Evolutionary conservation across 2,888 invertebrate genomes (phyloP), one percentile per base, ranked within the genome.

Genomic region (Drosophila kanekoi): DNA sequence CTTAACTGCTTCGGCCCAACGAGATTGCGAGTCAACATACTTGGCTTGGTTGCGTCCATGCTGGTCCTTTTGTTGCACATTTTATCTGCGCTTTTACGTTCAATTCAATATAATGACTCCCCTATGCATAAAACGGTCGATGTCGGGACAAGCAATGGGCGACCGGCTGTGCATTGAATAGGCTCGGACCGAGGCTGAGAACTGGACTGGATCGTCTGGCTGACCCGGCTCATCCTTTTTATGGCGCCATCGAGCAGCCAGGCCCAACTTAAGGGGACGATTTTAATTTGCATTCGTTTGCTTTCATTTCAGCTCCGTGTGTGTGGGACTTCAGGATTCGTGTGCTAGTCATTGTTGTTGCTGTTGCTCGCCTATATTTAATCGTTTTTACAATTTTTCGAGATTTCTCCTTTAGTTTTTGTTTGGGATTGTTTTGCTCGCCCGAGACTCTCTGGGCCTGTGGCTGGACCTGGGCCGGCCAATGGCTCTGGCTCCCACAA

Each of bases 251-350:
- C 57, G 78, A 69, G 76, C 45, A 48, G 53, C 47, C 70, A 48
- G 71, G 28, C 28, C 44, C 72, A 77, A 81, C 77, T 81, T 78
- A 75, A 87, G 86, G 85, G 79, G 77, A 81, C 77, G 81, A 86
- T 90, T 90, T 90, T 91, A 91, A 90, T 90, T 90, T 90, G 91
- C 89, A 85, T 90, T 85, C 91, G 89, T 90, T 89, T 90, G 91
- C 90, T 90, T 91, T 90, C 73, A 79, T 72, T 79, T 66, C 70
- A 76, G 73, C 37, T 58, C 67, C 47, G 14, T 57, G 54, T 52
- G 58, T 57, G 58, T 52, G 58, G 45, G 49, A 67, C 59, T 48
- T 49, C 64, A 51, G 52, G 44, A 51, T 60, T 49, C 61, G 56
- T 66, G 23, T 71, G 69, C 60, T 67, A 38, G 38, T 28, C 59